Evolutionary conservation across 2,888 invertebrate species (phyloP).

Genomic region (Eristalis arbustorum): DNA sequence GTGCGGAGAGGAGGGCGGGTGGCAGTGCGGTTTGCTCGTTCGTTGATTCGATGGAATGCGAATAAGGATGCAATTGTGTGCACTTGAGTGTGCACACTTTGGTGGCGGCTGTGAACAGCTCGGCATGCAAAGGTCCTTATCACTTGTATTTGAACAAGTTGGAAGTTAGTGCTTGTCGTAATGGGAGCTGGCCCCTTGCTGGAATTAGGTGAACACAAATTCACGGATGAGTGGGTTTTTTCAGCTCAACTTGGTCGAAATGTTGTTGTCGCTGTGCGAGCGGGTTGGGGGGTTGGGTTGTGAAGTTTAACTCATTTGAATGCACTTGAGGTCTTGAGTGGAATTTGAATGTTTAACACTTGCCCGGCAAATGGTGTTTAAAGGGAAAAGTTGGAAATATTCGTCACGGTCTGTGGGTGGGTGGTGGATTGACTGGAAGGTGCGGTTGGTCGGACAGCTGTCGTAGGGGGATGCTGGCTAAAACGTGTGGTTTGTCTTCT

Average conservation of each 20-base stretch:
- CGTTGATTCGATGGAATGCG: conserved; percentile 47
- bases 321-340: conserved; percentile 48
- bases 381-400: conserved; percentile 20
- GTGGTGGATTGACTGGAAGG: background rate
- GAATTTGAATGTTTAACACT: conserved; percentile 47
- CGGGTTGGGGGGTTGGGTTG: background rate
- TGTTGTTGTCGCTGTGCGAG: background rate
- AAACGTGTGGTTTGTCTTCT: background rate
- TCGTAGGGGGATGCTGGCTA: background rate
- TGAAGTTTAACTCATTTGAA: conserved; percentile 42
- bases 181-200: conserved; percentile 34
- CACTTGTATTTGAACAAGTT: conserved; percentile 44
- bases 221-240: conserved; percentile 33
- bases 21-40: conserved; percentile 11
- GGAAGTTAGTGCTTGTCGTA: conserved; percentile 21
- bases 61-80: conserved; percentile 57
- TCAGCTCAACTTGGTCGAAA: conserved; percentile 39
- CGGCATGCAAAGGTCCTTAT: conserved; percentile 41
- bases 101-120: conserved; percentile 19
- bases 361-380: conserved; percentile 31
- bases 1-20: background rate
- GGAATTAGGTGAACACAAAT: conserved; percentile 36
- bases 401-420: background rate
- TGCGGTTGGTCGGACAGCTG: background rate
- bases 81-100: conserved; percentile 44